Base-by-base conservation (phyloP, 2,797 vertebrate species). In the Lacerta agilis region DNA sequence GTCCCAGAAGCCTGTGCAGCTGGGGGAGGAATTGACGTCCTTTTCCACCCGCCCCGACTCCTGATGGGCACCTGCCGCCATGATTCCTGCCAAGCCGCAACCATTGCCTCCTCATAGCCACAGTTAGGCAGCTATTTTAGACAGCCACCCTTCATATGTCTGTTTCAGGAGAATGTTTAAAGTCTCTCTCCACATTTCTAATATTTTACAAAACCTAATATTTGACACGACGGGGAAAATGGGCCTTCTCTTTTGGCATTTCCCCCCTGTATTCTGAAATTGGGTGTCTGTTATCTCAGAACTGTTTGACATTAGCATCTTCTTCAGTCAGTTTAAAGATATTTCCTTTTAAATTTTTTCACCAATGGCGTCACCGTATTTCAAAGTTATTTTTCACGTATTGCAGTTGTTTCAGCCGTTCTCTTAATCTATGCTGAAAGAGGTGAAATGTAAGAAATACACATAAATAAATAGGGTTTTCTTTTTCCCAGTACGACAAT, bases 361-460 rank as follows among this genome's bases (percentile, higher is more conserved):
- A 45, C 76, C 41, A 66, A 33, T 1, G 58, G 83, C 86, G 18
- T 49, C 36, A 1, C 4, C 18, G 2, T 69, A 29, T 82, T 72
- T 82, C 45, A 25, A 67, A 83, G 0, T 0, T 88, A 3, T 36
- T 76, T 82, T 92, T 64, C 90, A 89, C 67, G 92, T 86, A 0
- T 85, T 36, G 17, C 41, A 33, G 3, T 79, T 25, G 3, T 41
- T 85, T 29, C 67, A 91, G 86, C 38, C 33, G 41, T 89, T 90
- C 41, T 76, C 9, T 82, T 43, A 88, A 64, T 82, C 88, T 67
- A 88, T 89, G 55, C 29, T 81, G 25, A 93, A 92, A 83, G 61
- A 92, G 85, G 66, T 3, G 88, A 91, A 90, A 55, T 73, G 71
- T 38, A 45, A 83, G 36, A 85, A 90, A 86, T 49, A 5, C 43